Conservation (phyloP, 2,888 invertebrate species). For the Melanchra persicariae region DNA sequence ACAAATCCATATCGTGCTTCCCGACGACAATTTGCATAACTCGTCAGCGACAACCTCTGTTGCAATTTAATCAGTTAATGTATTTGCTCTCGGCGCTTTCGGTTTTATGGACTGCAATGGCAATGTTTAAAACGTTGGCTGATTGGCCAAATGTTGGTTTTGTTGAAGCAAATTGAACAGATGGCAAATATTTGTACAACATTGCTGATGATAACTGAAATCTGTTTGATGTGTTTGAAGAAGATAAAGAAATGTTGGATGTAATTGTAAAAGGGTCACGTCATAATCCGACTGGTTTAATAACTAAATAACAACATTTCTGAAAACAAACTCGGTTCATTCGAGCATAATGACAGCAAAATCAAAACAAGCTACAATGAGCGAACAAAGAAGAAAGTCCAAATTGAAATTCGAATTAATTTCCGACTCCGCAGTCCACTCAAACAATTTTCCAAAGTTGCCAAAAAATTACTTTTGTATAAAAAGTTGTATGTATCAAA, state of each 20-base stretch:
- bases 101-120: constrained; percentile 80
- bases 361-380: constrained; percentile 43
- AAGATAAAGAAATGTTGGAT: constrained; percentile 5
- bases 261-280: constrained; percentile 1
- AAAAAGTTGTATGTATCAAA: constrained; percentile 66
- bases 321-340: constrained; percentile 13
- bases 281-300: constrained; percentile 15
- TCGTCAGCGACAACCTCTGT: constrained; percentile 73
- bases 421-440: constrained; percentile 52
- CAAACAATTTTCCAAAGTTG: constrained; percentile 56
- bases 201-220: constrained; percentile 31
- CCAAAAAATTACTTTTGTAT: constrained; percentile 51
- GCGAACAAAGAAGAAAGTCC: constrained; percentile 55
- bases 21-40: constrained; percentile 72
- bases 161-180: constrained; percentile 49
- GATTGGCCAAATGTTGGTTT: constrained; percentile 60
- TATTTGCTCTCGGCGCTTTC: constrained; percentile 77
- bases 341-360: constrained; percentile 20
- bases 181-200: constrained; percentile 43
- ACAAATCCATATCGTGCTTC: constrained; percentile 68
- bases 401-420: constrained; percentile 65
- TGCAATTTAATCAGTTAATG: constrained; percentile 88
- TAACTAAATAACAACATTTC: constrained; percentile 13
- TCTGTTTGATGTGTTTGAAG: constrained; percentile 10
- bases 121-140: constrained; percentile 69